Base-by-base conservation (phyloP, 2,888 invertebrate species). In the Spatulosminthurus flaviceps region DNA sequence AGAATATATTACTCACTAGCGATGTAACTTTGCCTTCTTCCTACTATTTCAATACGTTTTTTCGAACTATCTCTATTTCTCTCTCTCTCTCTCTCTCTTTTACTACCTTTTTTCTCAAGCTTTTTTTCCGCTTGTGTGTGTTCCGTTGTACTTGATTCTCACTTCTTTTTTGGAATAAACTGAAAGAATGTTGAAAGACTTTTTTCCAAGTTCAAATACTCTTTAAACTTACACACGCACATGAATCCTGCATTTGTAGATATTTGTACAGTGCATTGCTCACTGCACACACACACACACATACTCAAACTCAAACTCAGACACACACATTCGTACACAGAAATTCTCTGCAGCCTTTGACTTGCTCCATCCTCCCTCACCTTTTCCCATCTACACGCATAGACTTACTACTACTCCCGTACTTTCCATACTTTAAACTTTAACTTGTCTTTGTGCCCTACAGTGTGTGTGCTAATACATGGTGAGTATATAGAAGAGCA, bases 91-190 rank as follows among this genome's bases (percentile, higher is more conserved):
- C 22, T 64, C 22, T 24, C 26, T 9, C 26, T 22, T 64, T 64
- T 24, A 1, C 22, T 64, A 64, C 22, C 24, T 64, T 74, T 51
- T 51, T 74, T 43, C 51, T 60, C 60, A 74, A 64, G 67, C 67
- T 66, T 77, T 66, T 77, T 77, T 77, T 22, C 16, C 51, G 21
- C 61, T 75, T 76, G 22, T 76, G 21, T 41, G 24, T 26, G 4
- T 42, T 76, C 29, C n/a, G n/a, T n/a, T n/a, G n/a, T 34, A 21
- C 34, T 69, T 24, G 13, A 29, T 16, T 66, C 29, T 77, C 29
- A 21, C 76, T 42, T 64, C 66, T 69, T 69, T 69, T 69, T 34
- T 34, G 29, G 19, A 69, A 34, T 29, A 28, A 69, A 69, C 69
- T 51, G 51, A 19, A 51, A 19, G 51, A 51, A 51, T 51, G 9